Evolutionary conservation across 2,797 vertebrate genomes (phyloP), one percentile per base, ranked within the genome.

Genomic region (Paratrypauchen microcephalus): DNA sequence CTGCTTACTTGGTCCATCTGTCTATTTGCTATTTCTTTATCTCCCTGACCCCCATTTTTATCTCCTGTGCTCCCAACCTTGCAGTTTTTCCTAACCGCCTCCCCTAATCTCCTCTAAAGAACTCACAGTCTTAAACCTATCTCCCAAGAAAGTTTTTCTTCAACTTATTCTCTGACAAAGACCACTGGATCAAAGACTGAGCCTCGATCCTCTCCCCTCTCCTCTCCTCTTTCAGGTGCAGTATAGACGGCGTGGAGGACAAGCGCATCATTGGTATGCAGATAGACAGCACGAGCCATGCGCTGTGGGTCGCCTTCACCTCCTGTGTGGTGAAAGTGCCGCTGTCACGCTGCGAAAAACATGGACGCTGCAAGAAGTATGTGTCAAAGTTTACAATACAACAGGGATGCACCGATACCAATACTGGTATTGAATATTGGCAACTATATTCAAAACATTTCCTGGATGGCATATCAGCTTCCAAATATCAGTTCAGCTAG

Each of bases 241-340:
- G 95, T 75, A 94, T 97, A 0, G 97, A 99, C 0, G 95, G 97
- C 0, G 85, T 96, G 41, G 97, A 99, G 26, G 97, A 99, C 91
- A 98, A 96, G 75, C 94, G 96, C 76, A 98, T 99, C 21, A 73
- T 96, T 70, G 95, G 96, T 41, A 96, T 99, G 93, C 95, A 97
- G 88, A 94, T 99, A 19, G 97, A 99, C 91, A 93, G 91, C 83
- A 91, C 89, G 74, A 95, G 95, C 81, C 94, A 93, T 0, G 83
- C 93, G 13, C 89, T 99, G 69, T 98, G 94, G 6, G 92, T 99
- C 0, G 96, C 97, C 0, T 99, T 99, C 89, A 95, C 95, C 59
- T 98, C 96, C 74, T 99, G 97, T n/a, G 95, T 98, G 72, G 93
- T 99, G 32, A 95, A 94, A 83, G 95, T 99, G 71, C 97, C 97